Percentiles rank a stretch among this genome's conserved stretches.
Conservation (phyloP, 2,113 vertebrate genomes). For the Aspiorhynchus laticeps region DNA sequence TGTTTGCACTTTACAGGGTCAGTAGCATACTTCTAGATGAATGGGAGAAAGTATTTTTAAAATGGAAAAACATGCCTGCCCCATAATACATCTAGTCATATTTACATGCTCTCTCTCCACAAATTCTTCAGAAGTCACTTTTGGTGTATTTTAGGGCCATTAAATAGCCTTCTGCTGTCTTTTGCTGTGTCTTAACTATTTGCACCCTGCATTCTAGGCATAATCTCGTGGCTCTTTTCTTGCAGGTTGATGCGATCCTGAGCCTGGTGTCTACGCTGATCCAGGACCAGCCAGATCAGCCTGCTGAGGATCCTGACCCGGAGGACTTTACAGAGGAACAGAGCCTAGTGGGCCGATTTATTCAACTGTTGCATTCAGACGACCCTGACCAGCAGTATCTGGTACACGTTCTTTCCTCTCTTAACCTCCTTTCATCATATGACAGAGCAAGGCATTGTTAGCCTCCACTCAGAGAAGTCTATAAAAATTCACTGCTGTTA, state of each 20-base stretch:
- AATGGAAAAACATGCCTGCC: not conserved
- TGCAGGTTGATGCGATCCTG: constrained; percentile 94
- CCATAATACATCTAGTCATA: not conserved
- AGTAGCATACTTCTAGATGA: not conserved
- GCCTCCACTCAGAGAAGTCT: not conserved
- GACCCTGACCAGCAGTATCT: constrained; percentile 97
- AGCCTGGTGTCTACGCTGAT: constrained; percentile 93
- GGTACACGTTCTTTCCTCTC: constrained; percentile 67
- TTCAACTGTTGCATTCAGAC: constrained; percentile 92
- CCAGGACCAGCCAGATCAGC: constrained; percentile 97
- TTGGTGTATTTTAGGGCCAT: not conserved
- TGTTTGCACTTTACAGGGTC: not conserved
- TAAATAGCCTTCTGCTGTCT: not conserved
- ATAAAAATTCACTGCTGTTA: constrained; percentile 13
- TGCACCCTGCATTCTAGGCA: not conserved
- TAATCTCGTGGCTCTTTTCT: not conserved
- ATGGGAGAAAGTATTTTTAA: not conserved
- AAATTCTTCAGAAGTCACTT: not conserved
- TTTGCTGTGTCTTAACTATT: not conserved
- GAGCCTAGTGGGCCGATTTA: constrained; percentile 95
- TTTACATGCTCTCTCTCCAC: not conserved
- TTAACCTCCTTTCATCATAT: constrained; percentile 22
- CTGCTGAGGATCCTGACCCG: constrained; percentile 93
- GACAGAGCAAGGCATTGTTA: not conserved
- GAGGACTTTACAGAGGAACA: constrained; percentile 98